phyloP scores from a whole-genome alignment of 2,797 vertebrate species.

The Leptoclinus maculatus region DNA sequence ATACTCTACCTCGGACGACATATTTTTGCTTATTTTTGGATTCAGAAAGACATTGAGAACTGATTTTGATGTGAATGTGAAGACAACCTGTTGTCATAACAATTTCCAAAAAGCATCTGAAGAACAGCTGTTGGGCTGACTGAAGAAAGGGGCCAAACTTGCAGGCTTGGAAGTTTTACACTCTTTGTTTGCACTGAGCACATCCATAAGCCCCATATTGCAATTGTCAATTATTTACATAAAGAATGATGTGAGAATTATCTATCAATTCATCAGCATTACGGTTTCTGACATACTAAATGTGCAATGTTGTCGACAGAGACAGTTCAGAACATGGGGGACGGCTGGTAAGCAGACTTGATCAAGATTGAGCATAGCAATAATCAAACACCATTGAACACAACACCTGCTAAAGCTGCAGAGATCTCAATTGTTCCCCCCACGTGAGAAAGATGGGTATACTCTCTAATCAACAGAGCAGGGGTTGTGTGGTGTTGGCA shows the following conservation, averaged over 20 bases:
- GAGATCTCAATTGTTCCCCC: constrained; percentile 65
- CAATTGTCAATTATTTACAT: constrained; percentile 68
- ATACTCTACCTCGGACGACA: constrained; percentile 50
- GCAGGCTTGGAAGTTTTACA: constrained; percentile 18
- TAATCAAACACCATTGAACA: constrained; percentile 72
- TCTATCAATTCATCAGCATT: constrained; percentile 70
- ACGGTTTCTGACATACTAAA: constrained; percentile 69
- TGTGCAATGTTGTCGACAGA: constrained; percentile 51
- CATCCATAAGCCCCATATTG: constrained; percentile 32
- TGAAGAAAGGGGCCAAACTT: constrained; percentile 14
- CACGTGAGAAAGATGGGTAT: constrained; percentile 48
- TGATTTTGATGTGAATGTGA: constrained; percentile 41
- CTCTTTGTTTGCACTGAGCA: constrained; percentile 13
- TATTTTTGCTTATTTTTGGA: constrained; percentile 39
- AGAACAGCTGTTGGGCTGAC: constrained; percentile 44
- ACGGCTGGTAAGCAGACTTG: constrained; percentile 43
- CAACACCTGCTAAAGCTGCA: constrained; percentile 79
- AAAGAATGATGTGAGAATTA: constrained; percentile 63
- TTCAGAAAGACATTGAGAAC: not conserved
- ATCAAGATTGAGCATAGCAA: constrained; percentile 78
- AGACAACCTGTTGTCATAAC: constrained; percentile 58
- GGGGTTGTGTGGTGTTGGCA: constrained; percentile 27
- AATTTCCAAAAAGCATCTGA: constrained; percentile 39
- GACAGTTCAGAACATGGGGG: constrained; percentile 55
- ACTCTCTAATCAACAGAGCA: constrained; percentile 61